Evolutionary conservation across 2,888 invertebrate genomes (phyloP).

Genomic region (Orthonevra nobilis): DNA sequence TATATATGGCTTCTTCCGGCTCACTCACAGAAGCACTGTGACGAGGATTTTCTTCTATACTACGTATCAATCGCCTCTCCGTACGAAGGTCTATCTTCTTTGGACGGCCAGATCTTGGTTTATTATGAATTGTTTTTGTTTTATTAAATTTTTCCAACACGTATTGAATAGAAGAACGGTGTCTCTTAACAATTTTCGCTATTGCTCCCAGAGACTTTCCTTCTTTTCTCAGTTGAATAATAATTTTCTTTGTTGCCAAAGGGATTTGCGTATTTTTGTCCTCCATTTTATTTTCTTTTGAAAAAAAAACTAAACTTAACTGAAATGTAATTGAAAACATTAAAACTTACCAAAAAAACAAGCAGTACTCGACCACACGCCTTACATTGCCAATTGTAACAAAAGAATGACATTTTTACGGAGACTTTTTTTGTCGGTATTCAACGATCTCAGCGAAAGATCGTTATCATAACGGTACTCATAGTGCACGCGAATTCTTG

Average conservation of each 20-base stretch:
- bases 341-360: neutral
- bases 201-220: conserved; percentile 4
- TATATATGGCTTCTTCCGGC: too few relatives aligned
- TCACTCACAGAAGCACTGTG: too few relatives aligned
- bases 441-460: too few relatives aligned
- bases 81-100: too few relatives aligned
- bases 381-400: neutral
- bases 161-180: conserved; percentile 2
- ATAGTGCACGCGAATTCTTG: too few relatives aligned
- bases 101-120: too few relatives aligned
- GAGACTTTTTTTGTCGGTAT: conserved; percentile 17
- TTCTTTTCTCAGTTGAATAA: too few relatives aligned
- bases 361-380: neutral
- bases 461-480: too few relatives aligned
- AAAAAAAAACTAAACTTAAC: neutral
- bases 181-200: conserved; percentile 14
- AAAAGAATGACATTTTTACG: conserved; percentile 4
- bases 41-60: too few relatives aligned
- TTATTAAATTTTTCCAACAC: too few relatives aligned
- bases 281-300: conserved; percentile 13
- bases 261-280: conserved; percentile 10
- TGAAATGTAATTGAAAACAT: neutral
- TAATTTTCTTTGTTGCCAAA: conserved; percentile 16
- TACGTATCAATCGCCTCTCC: too few relatives aligned
- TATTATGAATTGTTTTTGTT: too few relatives aligned